A percentile compares a stretch with the other conserved stretches of the same genome.
phyloP scores from a whole-genome alignment of 1,140 invertebrate genomes.

The Aphelinus atriplicis region DNA sequence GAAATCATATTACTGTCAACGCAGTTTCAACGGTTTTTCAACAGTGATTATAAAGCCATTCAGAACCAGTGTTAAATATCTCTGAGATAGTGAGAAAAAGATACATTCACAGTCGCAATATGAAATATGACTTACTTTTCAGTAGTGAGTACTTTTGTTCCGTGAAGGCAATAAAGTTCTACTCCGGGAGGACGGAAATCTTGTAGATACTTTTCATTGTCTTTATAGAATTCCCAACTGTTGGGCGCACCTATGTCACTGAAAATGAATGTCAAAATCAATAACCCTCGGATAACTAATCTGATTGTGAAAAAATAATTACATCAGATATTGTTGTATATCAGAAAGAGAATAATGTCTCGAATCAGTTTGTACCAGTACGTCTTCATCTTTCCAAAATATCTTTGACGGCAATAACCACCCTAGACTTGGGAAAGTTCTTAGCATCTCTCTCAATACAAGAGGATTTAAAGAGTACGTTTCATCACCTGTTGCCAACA shows the following conservation, averaged over 20 bases:
- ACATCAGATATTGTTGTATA: slow-evolving; percentile 85
- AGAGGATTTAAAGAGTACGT: slow-evolving; percentile 79
- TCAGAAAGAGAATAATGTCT: slow-evolving; percentile 88
- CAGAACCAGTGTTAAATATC: too few relatives aligned
- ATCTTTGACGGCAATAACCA: slow-evolving; percentile 89
- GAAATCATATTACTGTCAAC: too few relatives aligned
- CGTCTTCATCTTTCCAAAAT: slow-evolving; percentile 81
- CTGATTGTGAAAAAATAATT: slow-evolving; percentile 49
- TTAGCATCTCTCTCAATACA: slow-evolving; percentile 84
- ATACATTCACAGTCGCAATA: too few relatives aligned
- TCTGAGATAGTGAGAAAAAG: too few relatives aligned
- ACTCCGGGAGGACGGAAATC: slow-evolving; percentile 84
- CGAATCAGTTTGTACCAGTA: slow-evolving; percentile 81
- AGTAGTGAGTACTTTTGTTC: slow-evolving; percentile 51
- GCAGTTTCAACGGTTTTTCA: too few relatives aligned
- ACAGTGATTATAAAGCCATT: too few relatives aligned
- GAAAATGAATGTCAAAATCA: slow-evolving; percentile 45
- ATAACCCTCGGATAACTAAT: neutral
- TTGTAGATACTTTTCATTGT: slow-evolving; percentile 78
- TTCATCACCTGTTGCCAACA: slow-evolving; percentile 94
- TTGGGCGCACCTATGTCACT: slow-evolving; percentile 81
- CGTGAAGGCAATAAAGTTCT: slow-evolving; percentile 90
- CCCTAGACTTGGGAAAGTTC: slow-evolving; percentile 90
- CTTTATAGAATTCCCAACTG: slow-evolving; percentile 90
- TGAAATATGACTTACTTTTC: too few relatives aligned